Evolutionary conservation across 2,113 vertebrate species (phyloP).

Genomic region (Gopherus evgoodei): DNA sequence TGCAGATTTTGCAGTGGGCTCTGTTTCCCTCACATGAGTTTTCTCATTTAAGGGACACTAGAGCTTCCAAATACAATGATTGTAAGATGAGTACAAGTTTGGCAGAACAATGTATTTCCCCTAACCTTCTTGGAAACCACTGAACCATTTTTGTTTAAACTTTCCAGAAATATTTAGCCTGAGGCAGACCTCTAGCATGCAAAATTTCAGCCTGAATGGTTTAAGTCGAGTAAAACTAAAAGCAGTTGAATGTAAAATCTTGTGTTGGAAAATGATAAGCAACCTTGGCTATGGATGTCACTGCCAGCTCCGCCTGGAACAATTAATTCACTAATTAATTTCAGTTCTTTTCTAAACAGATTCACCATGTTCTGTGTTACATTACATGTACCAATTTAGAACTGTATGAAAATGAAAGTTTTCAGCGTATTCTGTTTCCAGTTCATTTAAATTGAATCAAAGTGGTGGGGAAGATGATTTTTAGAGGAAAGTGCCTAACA

Average conservation of each 20-base stretch:
- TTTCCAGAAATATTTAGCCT: background rate
- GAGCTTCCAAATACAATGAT: background rate
- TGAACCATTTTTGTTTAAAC: conserved; percentile 30
- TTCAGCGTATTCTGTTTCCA: background rate
- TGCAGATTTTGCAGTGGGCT: fast-evolving
- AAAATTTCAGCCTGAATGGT: conserved; percentile 27
- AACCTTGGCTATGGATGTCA: background rate
- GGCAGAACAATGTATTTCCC: background rate
- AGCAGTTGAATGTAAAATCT: background rate
- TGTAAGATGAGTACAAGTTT: background rate
- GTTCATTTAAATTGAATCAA: conserved; percentile 10
- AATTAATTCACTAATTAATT: background rate
- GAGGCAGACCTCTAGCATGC: background rate
- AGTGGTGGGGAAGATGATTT: conserved; percentile 19
- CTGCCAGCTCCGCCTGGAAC: conserved; percentile 27
- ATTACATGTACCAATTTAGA: background rate
- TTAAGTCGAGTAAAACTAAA: conserved; percentile 37
- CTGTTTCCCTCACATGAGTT: background rate
- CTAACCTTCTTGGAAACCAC: background rate
- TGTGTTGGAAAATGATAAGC: background rate
- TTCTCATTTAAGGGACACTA: background rate
- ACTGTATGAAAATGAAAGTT: background rate
- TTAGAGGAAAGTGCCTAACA: conserved; percentile 57
- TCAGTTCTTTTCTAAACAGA: conserved; percentile 14
- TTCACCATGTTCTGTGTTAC: conserved; percentile 29